These are phyloP conservation scores for Phataginus tricuspis DNA, from an alignment of 2,797 vertebrate species.

Conservation along the genomic window DNA sequence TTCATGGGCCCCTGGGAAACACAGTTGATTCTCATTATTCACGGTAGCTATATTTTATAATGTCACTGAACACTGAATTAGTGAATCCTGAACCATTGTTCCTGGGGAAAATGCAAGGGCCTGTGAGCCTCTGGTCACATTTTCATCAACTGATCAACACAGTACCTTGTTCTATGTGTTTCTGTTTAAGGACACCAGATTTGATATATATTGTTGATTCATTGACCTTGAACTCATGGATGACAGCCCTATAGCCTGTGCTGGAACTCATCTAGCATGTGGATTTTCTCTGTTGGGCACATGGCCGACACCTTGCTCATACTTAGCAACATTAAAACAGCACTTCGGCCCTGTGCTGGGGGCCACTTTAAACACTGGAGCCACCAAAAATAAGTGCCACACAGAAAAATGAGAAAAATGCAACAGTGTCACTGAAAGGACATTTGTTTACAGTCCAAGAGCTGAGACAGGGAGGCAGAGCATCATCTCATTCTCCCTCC, in stretches of 20 bases:
- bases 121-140: not conserved
- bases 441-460: not conserved
- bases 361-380: not conserved
- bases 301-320: not conserved
- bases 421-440: not conserved
- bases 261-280: not conserved
- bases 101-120: not conserved
- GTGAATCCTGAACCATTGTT: not conserved
- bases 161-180: not conserved
- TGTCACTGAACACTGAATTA: not conserved
- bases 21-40: too few species aligned
- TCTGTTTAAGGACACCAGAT: not conserved
- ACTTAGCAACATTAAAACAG: not conserved
- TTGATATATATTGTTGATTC: not conserved
- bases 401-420: not conserved
- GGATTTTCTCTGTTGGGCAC: accelerated
- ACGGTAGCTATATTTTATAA: not conserved
- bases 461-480: not conserved
- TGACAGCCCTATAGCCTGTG: not conserved
- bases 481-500: not conserved
- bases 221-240: not conserved
- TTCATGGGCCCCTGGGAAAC: too few species aligned
- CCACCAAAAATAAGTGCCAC: not conserved
- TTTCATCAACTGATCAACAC: not conserved
- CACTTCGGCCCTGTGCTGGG: not conserved